Conservation (phyloP, 2,797 vertebrate genomes). For the Anabacerthia variegaticeps region DNA sequence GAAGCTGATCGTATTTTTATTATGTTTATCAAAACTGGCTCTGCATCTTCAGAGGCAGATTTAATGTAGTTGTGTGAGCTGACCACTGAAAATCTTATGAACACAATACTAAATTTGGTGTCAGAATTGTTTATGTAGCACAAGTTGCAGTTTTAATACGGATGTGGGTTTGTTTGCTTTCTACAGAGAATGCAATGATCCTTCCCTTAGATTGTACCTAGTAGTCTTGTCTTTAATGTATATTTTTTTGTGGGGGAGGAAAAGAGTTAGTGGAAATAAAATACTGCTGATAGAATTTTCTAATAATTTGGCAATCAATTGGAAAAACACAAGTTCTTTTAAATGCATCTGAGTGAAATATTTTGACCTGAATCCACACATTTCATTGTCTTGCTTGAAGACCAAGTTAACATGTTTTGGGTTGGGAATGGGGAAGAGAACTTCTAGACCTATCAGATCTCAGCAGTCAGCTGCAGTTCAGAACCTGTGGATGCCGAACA, state of each 20-base stretch:
- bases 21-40: not conserved
- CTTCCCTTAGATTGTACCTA: not conserved
- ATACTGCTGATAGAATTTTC: not conserved
- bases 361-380: not conserved
- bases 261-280: not conserved
- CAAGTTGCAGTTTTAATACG: not conserved
- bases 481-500: not conserved
- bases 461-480: not conserved
- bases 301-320: not conserved
- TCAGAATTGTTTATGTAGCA: not conserved
- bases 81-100: not conserved
- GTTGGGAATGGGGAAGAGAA: not conserved
- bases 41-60: not conserved
- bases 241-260: accelerated
- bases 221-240: not conserved
- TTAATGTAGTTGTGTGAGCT: not conserved
- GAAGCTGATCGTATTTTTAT: not conserved
- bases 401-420: not conserved
- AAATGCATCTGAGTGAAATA: not conserved
- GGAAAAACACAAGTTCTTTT: not conserved
- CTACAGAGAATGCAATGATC: not conserved
- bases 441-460: not conserved
- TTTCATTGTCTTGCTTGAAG: not conserved
- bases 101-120: not conserved
- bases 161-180: not conserved